Evolutionary conservation across 2,113 vertebrate genomes (phyloP), one percentile per base, ranked within the genome.

Genomic region (Sorex fumeus): DNA sequence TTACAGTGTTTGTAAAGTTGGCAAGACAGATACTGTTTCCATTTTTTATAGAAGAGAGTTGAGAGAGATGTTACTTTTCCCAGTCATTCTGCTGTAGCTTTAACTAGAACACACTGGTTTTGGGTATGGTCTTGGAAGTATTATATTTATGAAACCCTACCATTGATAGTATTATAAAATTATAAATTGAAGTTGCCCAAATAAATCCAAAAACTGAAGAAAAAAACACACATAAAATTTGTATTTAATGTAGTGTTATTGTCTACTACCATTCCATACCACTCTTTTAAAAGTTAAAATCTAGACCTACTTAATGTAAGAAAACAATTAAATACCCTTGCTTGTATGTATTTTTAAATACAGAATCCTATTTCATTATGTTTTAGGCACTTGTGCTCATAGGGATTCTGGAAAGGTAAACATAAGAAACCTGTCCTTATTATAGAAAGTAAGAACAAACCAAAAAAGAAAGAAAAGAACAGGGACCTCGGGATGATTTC

Each of bases 1-100:
- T n/a, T 21, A 70, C 12, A 62, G 5, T 57, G 23, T 81, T 64
- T 93, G 7, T 89, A 70, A 62, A 84, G 8, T 92, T 88, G 34
- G 13, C 32, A 93, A 72, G 62, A 57, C 43, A 81, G 77, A 70
- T 57, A 43, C 0, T 88, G 21, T 86, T 84, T 4, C 69, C 43
- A 85, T 95, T 91, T 91, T 84, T 57, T 57, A 91, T 50, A 90
- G 64, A 53, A 36, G 21, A 71, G 27, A 67, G 67, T 79, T 75
- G 10, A 90, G 71, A 90, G 62, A 78, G 30, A n/a, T 83, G 16
- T 43, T 95, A 78, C 87, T 13, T 78, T 53, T 18, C 36, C 21
- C 4, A 87, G 9, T 82, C 18, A 34, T 78, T 25, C 27, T 90
- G n/a, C 21, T 91, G 70, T 77, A 91, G 25, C 47, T 90, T 92